Evolutionary conservation across 2,888 invertebrate species (phyloP).

Genomic region (Clistopyga incitator): DNA sequence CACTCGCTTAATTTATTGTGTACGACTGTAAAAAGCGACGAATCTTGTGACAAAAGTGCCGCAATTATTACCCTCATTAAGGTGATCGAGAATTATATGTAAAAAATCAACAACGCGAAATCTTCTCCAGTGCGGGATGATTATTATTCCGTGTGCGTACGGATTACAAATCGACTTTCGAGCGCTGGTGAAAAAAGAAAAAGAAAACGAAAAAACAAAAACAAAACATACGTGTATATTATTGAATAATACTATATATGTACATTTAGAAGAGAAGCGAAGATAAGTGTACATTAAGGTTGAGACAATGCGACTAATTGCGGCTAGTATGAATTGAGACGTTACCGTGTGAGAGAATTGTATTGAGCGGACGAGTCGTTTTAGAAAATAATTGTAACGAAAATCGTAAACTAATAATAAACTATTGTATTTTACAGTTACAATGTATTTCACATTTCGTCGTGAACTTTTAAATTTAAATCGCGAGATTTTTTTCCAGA

Average conservation of each 20-base stretch:
- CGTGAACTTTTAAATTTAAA: conserved; percentile 45
- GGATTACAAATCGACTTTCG: conserved; percentile 61
- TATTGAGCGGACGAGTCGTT: conserved; percentile 67
- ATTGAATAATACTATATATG: conserved; percentile 62
- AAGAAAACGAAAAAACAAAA: no score
- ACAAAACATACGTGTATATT: conserved; percentile 52
- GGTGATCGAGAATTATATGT: conserved; percentile 63
- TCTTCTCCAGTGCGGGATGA: conserved; percentile 39
- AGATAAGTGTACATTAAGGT: conserved; percentile 70
- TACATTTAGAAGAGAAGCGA: conserved; percentile 59
- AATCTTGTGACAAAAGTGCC: conserved; percentile 59
- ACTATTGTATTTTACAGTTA: conserved; percentile 81
- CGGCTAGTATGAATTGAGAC: conserved; percentile 54
- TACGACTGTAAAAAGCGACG: conserved; percentile 31
- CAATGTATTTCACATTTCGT: conserved; percentile 50
- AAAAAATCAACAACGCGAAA: conserved; percentile 37
- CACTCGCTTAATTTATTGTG: conserved; percentile 29
- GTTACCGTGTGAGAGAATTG: conserved; percentile 68
- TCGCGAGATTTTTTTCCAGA: no score
- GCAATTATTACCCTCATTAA: conserved; percentile 40
- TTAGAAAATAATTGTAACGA: conserved; percentile 55
- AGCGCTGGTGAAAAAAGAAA: conserved; percentile 32
- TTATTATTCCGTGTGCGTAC: conserved; percentile 54
- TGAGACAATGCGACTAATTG: conserved; percentile 68
- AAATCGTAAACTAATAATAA: conserved; percentile 77